phyloP scores from a whole-genome alignment of 2,888 invertebrate species.

The Epirrhoe alternata region DNA sequence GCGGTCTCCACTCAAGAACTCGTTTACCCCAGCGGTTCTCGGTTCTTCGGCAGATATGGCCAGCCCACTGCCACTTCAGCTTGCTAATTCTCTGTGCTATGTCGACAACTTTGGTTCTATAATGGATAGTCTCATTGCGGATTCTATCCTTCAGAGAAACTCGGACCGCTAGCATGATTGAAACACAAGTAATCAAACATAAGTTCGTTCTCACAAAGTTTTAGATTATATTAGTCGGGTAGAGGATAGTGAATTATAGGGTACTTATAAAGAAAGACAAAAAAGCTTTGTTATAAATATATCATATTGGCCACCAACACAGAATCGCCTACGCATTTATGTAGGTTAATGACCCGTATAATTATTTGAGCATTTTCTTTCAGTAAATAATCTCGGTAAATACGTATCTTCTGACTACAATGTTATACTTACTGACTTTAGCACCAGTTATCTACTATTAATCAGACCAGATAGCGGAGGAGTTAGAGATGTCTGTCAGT shows the following conservation, averaged over 20 bases:
- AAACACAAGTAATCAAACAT: no score
- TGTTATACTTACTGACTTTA: neutral
- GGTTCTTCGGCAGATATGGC: no score
- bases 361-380: constrained; percentile 5
- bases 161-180: no score
- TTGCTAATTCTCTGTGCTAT: no score
- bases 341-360: constrained; percentile 3
- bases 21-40: no score
- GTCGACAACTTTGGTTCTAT: no score
- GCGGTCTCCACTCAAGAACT: no score
- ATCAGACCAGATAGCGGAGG: no score
- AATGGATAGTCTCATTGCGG: no score
- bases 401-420: neutral
- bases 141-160: no score
- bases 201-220: neutral
- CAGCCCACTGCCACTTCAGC: no score
- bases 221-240: neutral
- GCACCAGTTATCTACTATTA: neutral
- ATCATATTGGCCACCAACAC: neutral
- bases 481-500: no score
- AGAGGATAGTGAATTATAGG: neutral
- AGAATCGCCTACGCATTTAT: neutral
- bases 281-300: neutral
- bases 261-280: neutral
- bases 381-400: constrained; percentile 3